Conservation (phyloP, 1,140 invertebrate species). For the Apocrypta bakeri region DNA sequence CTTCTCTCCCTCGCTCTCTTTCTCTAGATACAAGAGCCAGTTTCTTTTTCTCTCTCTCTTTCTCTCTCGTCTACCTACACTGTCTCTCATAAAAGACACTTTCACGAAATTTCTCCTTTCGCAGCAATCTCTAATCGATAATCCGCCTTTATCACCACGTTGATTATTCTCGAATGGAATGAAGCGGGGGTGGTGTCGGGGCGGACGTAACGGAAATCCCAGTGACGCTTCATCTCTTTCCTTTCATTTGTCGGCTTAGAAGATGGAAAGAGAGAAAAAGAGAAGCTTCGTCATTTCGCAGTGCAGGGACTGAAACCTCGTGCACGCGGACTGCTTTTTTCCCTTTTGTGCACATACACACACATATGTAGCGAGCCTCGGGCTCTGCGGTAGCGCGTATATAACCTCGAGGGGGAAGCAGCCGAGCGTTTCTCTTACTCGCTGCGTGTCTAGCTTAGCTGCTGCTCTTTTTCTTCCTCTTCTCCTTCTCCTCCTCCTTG, state of each 20-base stretch:
- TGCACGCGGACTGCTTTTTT: neutral
- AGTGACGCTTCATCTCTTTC: too few relatives aligned
- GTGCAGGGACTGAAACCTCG: neutral
- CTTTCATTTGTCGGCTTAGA: too few relatives aligned
- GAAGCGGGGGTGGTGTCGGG: neutral
- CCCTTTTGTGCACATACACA: neutral
- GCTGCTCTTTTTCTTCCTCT: neutral
- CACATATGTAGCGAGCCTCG: neutral
- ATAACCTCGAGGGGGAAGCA: neutral
- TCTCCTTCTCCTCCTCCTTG: neutral
- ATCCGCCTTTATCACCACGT: neutral
- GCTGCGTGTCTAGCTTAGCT: neutral
- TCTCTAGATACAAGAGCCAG: conserved; percentile 8
- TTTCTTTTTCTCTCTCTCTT: conserved; percentile 5
- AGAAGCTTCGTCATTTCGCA: neutral
- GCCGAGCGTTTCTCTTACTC: neutral
- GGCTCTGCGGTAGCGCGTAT: neutral
- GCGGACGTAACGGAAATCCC: neutral
- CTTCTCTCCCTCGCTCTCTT: conserved; percentile 1
- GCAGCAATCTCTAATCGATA: neutral
- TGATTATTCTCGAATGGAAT: neutral
- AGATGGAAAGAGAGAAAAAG: too few relatives aligned
- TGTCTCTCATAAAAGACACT: conserved; percentile 1
- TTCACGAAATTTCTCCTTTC: conserved; percentile 33
- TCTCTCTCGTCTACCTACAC: neutral